phyloP scores from a whole-genome alignment of 2,888 invertebrate species.

The Aspidiotus rigidus region DNA sequence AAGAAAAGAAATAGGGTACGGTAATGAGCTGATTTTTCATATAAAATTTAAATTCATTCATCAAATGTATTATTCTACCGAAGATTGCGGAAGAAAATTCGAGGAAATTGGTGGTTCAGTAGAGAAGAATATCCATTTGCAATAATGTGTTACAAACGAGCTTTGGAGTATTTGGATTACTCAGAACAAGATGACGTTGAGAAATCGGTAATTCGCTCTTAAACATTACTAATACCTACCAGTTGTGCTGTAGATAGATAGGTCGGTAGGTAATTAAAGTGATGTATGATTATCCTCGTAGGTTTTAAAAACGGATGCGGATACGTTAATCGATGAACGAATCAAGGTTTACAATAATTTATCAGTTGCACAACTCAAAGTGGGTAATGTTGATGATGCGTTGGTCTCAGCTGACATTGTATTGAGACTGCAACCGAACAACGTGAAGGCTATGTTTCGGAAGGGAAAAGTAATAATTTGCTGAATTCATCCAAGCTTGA shows the following conservation, averaged over 20 bases:
- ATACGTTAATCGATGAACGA: slow-evolving; percentile 53
- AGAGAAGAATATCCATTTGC: slow-evolving; percentile 71
- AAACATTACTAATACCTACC: too few relatives aligned
- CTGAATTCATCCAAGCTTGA: too few relatives aligned
- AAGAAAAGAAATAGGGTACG: slow-evolving; percentile 63
- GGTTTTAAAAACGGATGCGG: slow-evolving; percentile 19
- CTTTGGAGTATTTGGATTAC: slow-evolving; percentile 65
- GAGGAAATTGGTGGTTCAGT: slow-evolving; percentile 85
- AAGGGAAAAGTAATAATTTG: slow-evolving; percentile 55
- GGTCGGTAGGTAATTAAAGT: too few relatives aligned
- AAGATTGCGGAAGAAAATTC: slow-evolving; percentile 65
- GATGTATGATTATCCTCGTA: background rate
- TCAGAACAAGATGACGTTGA: slow-evolving; percentile 21
- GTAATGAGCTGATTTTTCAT: background rate
- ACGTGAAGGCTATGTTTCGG: slow-evolving; percentile 83
- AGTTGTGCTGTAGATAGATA: too few relatives aligned
- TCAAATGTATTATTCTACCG: slow-evolving; percentile 35
- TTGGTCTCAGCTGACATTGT: slow-evolving; percentile 74
- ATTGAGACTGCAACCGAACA: slow-evolving; percentile 70
- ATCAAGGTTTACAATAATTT: slow-evolving; percentile 82
- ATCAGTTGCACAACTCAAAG: slow-evolving; percentile 84
- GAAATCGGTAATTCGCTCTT: background rate
- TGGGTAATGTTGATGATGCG: slow-evolving; percentile 75
- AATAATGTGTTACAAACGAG: slow-evolving; percentile 76
- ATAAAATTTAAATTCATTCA: background rate